Conservation (phyloP, 2,797 vertebrate species). For the Hypotaenidia okinawae region DNA sequence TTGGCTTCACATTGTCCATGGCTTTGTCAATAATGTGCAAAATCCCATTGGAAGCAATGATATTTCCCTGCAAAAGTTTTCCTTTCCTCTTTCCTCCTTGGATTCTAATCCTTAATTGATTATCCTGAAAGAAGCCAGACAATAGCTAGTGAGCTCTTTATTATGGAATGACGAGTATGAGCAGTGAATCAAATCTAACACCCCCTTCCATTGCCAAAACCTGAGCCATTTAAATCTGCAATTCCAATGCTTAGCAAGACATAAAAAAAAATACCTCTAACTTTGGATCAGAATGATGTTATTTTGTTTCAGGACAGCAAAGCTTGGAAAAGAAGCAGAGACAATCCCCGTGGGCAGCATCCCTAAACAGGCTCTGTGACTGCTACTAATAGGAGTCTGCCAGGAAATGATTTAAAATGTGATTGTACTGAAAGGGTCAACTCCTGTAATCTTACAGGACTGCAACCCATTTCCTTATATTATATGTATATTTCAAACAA, state of each 20-base stretch:
- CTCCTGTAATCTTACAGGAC: not conserved
- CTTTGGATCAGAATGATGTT: not conserved
- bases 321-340: not conserved
- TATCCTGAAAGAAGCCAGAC: slow-evolving; percentile 74
- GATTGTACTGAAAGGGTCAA: not conserved
- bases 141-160: not conserved
- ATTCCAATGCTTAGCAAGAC: not conserved
- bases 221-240: not conserved
- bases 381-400: not conserved
- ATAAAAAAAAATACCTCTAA: not conserved
- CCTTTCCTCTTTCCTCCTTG: slow-evolving; percentile 83
- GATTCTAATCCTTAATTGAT: slow-evolving; percentile 83
- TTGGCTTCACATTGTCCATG: slow-evolving; percentile 83
- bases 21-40: slow-evolving; percentile 89
- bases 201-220: not conserved
- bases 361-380: not conserved
- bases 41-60: slow-evolving; percentile 90
- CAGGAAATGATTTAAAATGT: slow-evolving; percentile 29
- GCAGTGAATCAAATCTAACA: not conserved
- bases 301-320: not conserved
- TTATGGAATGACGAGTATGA: not conserved
- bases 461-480: slow-evolving; percentile 49
- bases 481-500: not conserved
- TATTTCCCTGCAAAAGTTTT: slow-evolving; percentile 81
- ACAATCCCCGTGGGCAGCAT: not conserved